Evolutionary conservation across 1,140 invertebrate species (phyloP).

Genomic region (Ditylenchus dipsaci): DNA sequence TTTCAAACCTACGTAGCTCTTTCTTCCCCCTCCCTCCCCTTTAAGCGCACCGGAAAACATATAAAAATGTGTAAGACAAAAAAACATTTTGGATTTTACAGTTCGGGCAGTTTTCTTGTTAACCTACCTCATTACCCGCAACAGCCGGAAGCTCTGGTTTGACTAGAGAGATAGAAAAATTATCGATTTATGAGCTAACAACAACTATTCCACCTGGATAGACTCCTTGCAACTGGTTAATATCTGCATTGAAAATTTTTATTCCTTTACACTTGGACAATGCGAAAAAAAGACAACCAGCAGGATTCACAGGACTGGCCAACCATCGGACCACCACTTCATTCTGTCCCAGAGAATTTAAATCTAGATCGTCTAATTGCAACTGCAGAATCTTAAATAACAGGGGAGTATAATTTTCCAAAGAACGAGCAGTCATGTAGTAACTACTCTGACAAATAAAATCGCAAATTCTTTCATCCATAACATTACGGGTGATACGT

Average conservation of each 20-base stretch:
- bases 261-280: too few relatives aligned
- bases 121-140: conserved; percentile 49
- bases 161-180: conserved; percentile 25
- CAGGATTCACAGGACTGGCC: conserved; percentile 87
- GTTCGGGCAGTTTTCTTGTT: conserved; percentile 1
- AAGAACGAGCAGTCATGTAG: too few relatives aligned
- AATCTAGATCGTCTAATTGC: background rate
- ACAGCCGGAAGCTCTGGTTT: conserved; percentile 54
- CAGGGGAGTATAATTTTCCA: too few relatives aligned
- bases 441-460: too few relatives aligned
- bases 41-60: too few relatives aligned
- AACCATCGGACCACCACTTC: conserved; percentile 59
- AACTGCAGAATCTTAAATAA: conserved; percentile 1
- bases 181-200: background rate
- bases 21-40: too few relatives aligned
- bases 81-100: too few relatives aligned
- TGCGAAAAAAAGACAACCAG: conserved; percentile 55
- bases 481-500: too few relatives aligned
- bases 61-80: too few relatives aligned
- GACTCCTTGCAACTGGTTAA: conserved; percentile 87
- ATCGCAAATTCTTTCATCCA: too few relatives aligned
- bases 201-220: background rate
- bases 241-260: conserved; percentile 68
- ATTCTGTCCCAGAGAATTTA: background rate
- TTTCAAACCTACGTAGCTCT: too few relatives aligned